Percentiles rank a stretch among this genome's conserved stretches.
These are phyloP conservation scores for Archivesica marissinica DNA, from an alignment of 1,140 invertebrate species.

Conservation along the genomic window DNA sequence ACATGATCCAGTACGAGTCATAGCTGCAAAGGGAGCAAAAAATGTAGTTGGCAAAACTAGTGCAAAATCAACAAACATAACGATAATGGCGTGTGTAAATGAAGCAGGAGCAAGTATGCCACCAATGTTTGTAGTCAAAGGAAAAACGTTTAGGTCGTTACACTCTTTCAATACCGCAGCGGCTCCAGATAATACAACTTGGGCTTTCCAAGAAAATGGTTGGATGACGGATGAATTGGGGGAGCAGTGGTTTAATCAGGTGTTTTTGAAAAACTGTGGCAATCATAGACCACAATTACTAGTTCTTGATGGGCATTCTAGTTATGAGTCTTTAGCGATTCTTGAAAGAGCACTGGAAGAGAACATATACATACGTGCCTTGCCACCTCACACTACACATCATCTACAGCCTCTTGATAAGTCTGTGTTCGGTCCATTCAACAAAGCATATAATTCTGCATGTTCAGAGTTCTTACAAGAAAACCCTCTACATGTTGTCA, in stretches of 20 bases:
- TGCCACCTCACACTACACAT: slow-evolving; percentile 72
- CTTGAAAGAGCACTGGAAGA: slow-evolving; percentile 56
- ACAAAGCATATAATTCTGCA: slow-evolving; percentile 20
- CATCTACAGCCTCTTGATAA: slow-evolving; percentile 21
- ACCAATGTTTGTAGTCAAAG: slow-evolving; percentile 64
- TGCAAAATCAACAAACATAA: slow-evolving; percentile 57
- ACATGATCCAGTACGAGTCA: slow-evolving; percentile 45
- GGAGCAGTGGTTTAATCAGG: slow-evolving; percentile 55
- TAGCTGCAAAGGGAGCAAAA: slow-evolving; percentile 43
- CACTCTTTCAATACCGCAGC: slow-evolving; percentile 53
- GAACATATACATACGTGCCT: slow-evolving; percentile 66
- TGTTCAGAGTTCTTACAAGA: slow-evolving; percentile 64
- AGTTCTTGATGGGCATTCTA: slow-evolving; percentile 67
- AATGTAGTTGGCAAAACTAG: slow-evolving; percentile 36
- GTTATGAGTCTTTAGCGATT: slow-evolving; percentile 64
- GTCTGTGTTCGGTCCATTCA: slow-evolving; percentile 37
- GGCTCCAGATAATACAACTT: slow-evolving; percentile 50
- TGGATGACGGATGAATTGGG: slow-evolving; percentile 68
- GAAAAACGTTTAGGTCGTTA: slow-evolving; percentile 56
- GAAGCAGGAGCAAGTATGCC: slow-evolving; percentile 41
- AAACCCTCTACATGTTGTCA: slow-evolving; percentile 58
- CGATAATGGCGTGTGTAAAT: slow-evolving; percentile 65
- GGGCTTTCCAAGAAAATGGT: slow-evolving; percentile 64
- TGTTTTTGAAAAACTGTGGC: neutral
- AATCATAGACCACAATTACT: slow-evolving; percentile 58